Percentiles rank a stretch among this genome's conserved stretches.
These are phyloP conservation scores for Ammodytes marinus DNA, from an alignment of 2,113 vertebrate genomes.

Conservation along the genomic window DNA sequence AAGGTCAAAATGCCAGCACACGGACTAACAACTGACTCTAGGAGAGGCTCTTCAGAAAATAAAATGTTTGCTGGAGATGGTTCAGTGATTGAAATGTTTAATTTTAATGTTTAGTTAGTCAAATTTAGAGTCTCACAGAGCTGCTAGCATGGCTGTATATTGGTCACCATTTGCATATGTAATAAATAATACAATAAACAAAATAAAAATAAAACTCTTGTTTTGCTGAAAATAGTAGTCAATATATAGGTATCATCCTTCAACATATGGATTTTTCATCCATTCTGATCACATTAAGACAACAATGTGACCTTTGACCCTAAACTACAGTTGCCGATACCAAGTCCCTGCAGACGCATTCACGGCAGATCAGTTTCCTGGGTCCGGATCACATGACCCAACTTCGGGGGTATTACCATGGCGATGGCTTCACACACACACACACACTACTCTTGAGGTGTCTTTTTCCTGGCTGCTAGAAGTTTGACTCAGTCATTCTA, in stretches of 20 bases:
- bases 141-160: too few species aligned
- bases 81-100: not conserved
- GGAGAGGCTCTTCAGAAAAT: not conserved
- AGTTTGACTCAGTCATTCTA: constrained; percentile 67
- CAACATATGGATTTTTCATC: not conserved
- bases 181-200: not conserved
- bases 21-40: not conserved
- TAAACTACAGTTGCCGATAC: not conserved
- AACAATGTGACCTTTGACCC: constrained; percentile 48
- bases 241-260: not conserved
- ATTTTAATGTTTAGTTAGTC: not conserved
- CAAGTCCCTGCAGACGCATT: constrained; percentile 1
- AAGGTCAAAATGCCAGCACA: not conserved
- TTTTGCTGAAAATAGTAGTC: too few species aligned
- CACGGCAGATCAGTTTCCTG: constrained; percentile 40
- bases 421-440: not conserved
- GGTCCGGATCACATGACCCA: constrained; percentile 57
- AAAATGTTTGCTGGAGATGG: not conserved
- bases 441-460: constrained; percentile 49
- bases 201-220: too few species aligned
- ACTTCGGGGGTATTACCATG: constrained; percentile 45
- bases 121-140: too few species aligned
- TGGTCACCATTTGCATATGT: not conserved
- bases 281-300: not conserved
- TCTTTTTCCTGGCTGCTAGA: constrained; percentile 59